Percentiles rank a stretch among this genome's conserved stretches.
Evolutionary conservation across 2,888 invertebrate species (phyloP).

Genomic region (Eremobia ochroleuca): DNA sequence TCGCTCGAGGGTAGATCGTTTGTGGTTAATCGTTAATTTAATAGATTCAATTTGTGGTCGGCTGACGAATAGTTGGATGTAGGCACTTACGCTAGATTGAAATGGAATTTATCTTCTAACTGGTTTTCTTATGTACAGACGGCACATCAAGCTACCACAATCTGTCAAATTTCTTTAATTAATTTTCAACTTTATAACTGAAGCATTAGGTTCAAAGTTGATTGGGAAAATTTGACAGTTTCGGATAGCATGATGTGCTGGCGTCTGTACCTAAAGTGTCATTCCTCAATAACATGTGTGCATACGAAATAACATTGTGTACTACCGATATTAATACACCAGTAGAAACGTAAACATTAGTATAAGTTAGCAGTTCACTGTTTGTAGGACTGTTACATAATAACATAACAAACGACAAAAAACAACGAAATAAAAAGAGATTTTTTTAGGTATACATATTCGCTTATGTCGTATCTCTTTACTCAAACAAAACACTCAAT

Average conservation of each 20-base stretch:
- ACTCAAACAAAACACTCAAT: conserved; percentile 69
- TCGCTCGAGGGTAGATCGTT: conserved; percentile 77
- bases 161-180: no score
- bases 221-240: no score
- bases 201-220: no score
- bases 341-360: conserved; percentile 30
- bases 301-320: conserved; percentile 29
- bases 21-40: conserved; percentile 85
- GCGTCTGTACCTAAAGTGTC: conserved; percentile 5
- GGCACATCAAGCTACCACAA: no score
- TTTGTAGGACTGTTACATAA: conserved; percentile 23
- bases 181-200: no score
- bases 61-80: conserved; percentile 68
- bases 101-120: conserved; percentile 41
- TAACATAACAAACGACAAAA: conserved; percentile 23
- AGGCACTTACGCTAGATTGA: conserved; percentile 34
- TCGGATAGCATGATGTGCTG: no score
- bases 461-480: conserved; percentile 45
- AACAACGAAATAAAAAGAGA: conserved; percentile 23
- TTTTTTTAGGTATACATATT: conserved; percentile 24
- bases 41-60: conserved; percentile 81
- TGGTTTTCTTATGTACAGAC: conserved; percentile 30
- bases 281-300: conserved; percentile 9
- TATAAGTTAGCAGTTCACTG: conserved; percentile 45
- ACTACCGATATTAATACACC: conserved; percentile 37